Evolutionary conservation across 2,113 vertebrate genomes (phyloP), one percentile per base, ranked within the genome.

Genomic region (Rhodinocichla rosea): DNA sequence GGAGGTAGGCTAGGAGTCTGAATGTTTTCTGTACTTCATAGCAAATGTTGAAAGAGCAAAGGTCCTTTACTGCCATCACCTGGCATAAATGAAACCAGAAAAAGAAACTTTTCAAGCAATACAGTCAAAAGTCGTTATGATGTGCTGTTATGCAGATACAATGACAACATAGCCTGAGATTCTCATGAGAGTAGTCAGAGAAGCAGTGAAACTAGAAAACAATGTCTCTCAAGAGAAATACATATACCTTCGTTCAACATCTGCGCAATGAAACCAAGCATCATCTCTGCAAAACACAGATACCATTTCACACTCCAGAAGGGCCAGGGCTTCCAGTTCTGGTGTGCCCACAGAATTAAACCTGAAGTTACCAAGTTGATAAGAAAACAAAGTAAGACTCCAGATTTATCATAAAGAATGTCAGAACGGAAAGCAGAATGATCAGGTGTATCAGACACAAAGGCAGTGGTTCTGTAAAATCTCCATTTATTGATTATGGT

Each of bases 21-120:
- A 92, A 55, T 62, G 39, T 28, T 89, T 89, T 76, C 59, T 77
- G 24, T 40, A 13, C 16, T 81, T 87, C 56, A 30, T 4, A 60
- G 32, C 27, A 73, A 26, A 77, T 33, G 27, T 14, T 80, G 37
- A 75, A 87, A 75, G 69, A 96, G 63, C 75, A 97, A 97, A 97
- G 92, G 90, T 95, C 83, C 85, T 98, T 97, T 98, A 97, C 97
- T 98, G 98, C 97, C 97, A 97, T 97, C 97, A 95, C 73, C 97
- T 98, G 97, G 97, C 97, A 74, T 55, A 96, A 95, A 92, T 21
- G 68, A 93, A 97, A 88, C 27, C 33, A 92, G 77, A 50, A 93
- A 93, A 92, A 68, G 6, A 92, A 90, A 65, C 32, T 42, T 53
- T 42, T 50, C 70, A 32, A 87, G 21, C 26, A 83, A 32, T 49